These are phyloP conservation scores for Aphis gossypii DNA, from an alignment of 1,140 invertebrate species.

Conservation along the genomic window DNA sequence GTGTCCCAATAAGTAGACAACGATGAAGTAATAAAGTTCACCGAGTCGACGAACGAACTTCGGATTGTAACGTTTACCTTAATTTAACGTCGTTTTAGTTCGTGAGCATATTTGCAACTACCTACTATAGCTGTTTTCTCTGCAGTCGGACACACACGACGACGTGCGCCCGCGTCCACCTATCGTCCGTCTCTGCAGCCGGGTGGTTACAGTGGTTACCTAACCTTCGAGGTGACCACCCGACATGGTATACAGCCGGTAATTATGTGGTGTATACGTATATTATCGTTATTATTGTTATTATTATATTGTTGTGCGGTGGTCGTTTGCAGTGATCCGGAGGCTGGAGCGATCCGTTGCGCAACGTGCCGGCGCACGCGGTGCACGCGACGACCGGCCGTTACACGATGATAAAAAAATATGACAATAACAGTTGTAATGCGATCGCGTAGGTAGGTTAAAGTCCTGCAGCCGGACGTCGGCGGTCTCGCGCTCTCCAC, in stretches of 20 bases:
- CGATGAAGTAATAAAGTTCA: neutral
- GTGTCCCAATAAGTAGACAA: neutral
- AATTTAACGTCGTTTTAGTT: neutral
- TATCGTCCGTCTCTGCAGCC: neutral
- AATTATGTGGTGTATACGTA: neutral
- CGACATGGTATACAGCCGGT: neutral
- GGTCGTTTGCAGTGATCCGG: neutral
- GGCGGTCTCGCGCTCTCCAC: neutral
- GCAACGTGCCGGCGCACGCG: neutral
- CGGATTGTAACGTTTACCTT: neutral
- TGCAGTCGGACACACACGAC: neutral
- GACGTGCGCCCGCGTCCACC: neutral
- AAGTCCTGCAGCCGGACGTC: neutral
- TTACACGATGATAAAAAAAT: neutral
- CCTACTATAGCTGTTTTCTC: neutral
- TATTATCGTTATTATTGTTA: neutral
- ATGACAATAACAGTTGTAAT: neutral
- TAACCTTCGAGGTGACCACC: neutral
- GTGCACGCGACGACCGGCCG: constrained; percentile 18
- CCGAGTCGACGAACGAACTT: neutral
- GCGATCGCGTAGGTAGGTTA: neutral
- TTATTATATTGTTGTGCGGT: neutral
- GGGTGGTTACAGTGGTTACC: neutral
- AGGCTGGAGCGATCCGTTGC: neutral
- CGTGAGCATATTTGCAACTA: neutral